Evolutionary conservation across 2,113 vertebrate species (phyloP), one percentile per base, ranked within the genome.

Genomic region (Nasalis larvatus): DNA sequence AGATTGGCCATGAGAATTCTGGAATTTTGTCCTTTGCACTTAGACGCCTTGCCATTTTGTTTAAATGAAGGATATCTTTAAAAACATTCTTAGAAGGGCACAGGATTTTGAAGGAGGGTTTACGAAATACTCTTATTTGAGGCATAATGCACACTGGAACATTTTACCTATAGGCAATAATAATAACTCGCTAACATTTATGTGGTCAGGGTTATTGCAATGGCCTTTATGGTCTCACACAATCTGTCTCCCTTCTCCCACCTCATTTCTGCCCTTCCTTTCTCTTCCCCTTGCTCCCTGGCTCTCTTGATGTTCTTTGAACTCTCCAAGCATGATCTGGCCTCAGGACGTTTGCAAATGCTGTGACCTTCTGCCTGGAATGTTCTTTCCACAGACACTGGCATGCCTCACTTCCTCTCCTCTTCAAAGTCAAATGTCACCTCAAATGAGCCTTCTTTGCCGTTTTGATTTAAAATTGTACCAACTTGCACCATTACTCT

Each of bases 1-100:
- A 98, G 97, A 98, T 97, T 97, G 97, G 97, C 96, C 96, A 97
- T 86, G 81, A 92, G 96, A 97, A 97, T 97, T 98, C 97, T 98
- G 92, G 96, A 96, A 97, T 96, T 95, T 56, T 97, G 98, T 97
- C 98, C 98, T 98, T 97, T 98, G 97, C 96, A 98, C 98, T 98
- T 94, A 96, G 95, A 95, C 80, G 96, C 81, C 89, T 98, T 98
- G 97, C 97, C 97, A 98, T 98, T 98, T 98, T 98, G 90, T 96
- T 96, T 90, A 96, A 96, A 95, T 82, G 96, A 97, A 94, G 81
- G 52, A 86, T 98, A 94, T 73, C 89, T 97, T 98, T 97, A 94
- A 97, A 98, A 97, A 95, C 92, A 95, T 92, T 73, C 95, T 96
- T 91, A 95, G 96, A 98, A 98, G 96, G 96, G 94, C 96, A 97